Base-by-base conservation (phyloP, 1,140 invertebrate genomes). In the Pissodes strobi region DNA sequence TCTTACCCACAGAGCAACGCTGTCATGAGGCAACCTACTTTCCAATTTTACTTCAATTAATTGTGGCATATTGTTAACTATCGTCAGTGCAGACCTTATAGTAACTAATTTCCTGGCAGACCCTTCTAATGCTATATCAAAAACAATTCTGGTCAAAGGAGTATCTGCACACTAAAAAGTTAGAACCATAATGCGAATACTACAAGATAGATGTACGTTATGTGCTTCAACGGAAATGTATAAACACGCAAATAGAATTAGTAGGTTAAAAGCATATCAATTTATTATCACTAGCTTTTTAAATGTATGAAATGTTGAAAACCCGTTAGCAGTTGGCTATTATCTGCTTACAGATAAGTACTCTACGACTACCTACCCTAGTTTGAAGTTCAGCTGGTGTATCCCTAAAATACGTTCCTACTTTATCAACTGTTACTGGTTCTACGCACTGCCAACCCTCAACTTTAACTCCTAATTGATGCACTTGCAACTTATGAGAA, bases 31-130 rank as follows among this genome's bases (percentile, higher is more conserved):
- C 30, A 46, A 78, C 64, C 2, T 78, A 74, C 86, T 85, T 51
- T 87, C 86, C 66, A 89, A 79, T 73, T 87, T 88, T 0, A 90
- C 77, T 72, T 93, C 90, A 9, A 95, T 82, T 0, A 84, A 72
- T 59, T 90, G 85, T 46, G 85, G 84, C 60, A 94, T 76, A 69
- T 84, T 83, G 81, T 99, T 99, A 4, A 85, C 79, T 1, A 98
- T 79, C 55, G 88, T 85, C 39, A 98, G 80, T 27, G 94, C 93
- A 18, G 95, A 98, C 56, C 94, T 85, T 2, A 99, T 88, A n/a
- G 92, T 94, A n/a, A 99, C 91, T 56, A 98, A 80, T 80, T 98
- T 98, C 62, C 92, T 86, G 0, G 96, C 95, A 27, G 92, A 95
- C 0, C 94, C 94, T 78, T 96, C 93, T 55, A 98, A 80, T 1